A percentile compares a stretch with the other conserved stretches of the same genome.
These are phyloP conservation scores for Nothoprocta perdicaria DNA, from an alignment of 2,113 vertebrate genomes.

Conservation along the genomic window DNA sequence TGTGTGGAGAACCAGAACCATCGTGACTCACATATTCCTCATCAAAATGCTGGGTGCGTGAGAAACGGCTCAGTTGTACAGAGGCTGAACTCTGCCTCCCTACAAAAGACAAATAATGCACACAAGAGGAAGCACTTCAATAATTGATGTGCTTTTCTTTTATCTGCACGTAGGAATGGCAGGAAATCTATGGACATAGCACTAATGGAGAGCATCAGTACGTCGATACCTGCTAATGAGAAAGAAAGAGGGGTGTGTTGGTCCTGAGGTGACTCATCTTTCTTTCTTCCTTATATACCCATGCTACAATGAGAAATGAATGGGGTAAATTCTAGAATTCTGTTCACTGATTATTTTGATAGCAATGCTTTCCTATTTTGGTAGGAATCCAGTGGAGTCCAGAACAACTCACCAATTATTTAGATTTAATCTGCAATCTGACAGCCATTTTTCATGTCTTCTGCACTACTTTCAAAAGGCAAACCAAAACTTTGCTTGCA, in stretches of 20 bases:
- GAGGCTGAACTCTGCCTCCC: conserved; percentile 7
- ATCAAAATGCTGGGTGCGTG: conserved; percentile 39
- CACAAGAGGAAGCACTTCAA: conserved; percentile 57
- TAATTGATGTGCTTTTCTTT: conserved; percentile 73
- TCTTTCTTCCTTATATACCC: background rate
- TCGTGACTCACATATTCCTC: conserved; percentile 51
- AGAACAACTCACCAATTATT: background rate
- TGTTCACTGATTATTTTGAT: conserved; percentile 7
- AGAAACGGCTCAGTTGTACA: background rate
- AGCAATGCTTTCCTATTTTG: background rate
- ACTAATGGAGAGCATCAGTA: conserved; percentile 52
- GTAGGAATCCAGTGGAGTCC: background rate
- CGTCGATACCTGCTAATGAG: conserved; percentile 59
- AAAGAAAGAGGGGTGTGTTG: conserved; percentile 12
- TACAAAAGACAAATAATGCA: conserved; percentile 62
- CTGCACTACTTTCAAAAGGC: background rate
- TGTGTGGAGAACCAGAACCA: conserved; percentile 40
- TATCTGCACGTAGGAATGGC: conserved; percentile 57
- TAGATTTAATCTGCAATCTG: background rate
- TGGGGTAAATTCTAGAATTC: conserved; percentile 16
- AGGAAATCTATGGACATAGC: conserved; percentile 62
- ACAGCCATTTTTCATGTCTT: background rate
- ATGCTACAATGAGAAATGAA: background rate
- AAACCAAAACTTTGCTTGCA: conserved; percentile 30
- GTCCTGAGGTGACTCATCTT: conserved; percentile 28